A percentile compares a stretch with the other conserved stretches of the same genome.
These are phyloP conservation scores for Xenopus laevis DNA, from an alignment of 2,113 vertebrate genomes.

Conservation along the genomic window DNA sequence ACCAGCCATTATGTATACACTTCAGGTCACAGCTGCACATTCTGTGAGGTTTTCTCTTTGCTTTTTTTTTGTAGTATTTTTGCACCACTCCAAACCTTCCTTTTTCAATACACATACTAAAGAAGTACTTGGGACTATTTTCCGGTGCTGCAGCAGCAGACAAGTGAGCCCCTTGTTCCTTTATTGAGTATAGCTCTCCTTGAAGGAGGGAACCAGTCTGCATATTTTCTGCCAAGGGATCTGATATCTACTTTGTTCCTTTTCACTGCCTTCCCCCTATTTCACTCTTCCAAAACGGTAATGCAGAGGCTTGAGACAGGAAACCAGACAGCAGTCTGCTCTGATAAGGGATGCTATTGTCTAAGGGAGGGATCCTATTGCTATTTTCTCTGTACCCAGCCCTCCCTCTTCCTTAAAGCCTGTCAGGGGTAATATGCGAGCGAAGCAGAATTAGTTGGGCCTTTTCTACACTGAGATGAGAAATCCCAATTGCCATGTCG, in stretches of 20 bases:
- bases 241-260: conserved; percentile 53
- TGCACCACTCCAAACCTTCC: conserved; percentile 1
- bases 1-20: not conserved
- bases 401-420: conserved; percentile 48
- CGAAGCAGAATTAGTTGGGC: not conserved
- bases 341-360: conserved; percentile 68
- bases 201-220: conserved; percentile 43
- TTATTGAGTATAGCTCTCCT: conserved; percentile 39
- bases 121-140: conserved; percentile 28
- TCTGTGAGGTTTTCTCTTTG: not conserved
- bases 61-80: not conserved
- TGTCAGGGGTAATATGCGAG: conserved; percentile 39
- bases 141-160: conserved; percentile 33
- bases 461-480: too few relatives aligned
- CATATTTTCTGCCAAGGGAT: conserved; percentile 54
- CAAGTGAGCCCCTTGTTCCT: conserved; percentile 44
- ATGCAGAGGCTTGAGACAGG: conserved; percentile 71
- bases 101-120: conserved; percentile 27
- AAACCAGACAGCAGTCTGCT: conserved; percentile 70
- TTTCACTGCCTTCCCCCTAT: conserved; percentile 37
- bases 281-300: conserved; percentile 60
- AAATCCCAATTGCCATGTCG: too few relatives aligned
- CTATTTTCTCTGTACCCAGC: conserved; percentile 22
- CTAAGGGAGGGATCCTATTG: conserved; percentile 54
- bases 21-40: not conserved